Evolutionary conservation across 2,113 vertebrate species (phyloP), one percentile per base, ranked within the genome.

Genomic region (Machaerirhynchus nigripectus): DNA sequence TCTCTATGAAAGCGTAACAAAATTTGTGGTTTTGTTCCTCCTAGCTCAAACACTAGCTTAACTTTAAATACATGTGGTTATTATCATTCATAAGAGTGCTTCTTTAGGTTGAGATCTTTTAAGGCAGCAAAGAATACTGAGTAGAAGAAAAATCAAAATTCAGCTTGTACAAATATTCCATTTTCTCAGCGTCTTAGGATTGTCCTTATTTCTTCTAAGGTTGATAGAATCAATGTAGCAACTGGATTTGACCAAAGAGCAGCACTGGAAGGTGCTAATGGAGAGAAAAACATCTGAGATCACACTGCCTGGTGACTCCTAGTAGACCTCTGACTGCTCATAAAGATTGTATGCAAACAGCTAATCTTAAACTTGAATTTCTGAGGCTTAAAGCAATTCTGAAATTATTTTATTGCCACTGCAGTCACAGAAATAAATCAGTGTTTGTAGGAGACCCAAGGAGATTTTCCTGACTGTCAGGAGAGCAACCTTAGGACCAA

Each of bases 351-450:
- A 64, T 53, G 37, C 42, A 70, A 95, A 75, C 52, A 91, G 20
- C 49, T 94, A 61, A 82, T 79, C 77, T 94, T 60, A 68, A 81
- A 78, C 57, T 79, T n/a, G 46, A 49, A 76, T 79, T 80, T 84
- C 70, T 79, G 71, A 68, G 44, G 12, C 50, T 63, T 82, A 75
- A 90, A 89, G 61, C 28, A 71, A 71, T 82, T 89, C 46, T 91
- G 57, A 93, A 95, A 90, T 89, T 73, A 55, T 84, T 95, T 94
- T 89, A 89, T 65, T 93, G 42, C 64, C 42, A 52, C 35, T 76
- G 24, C 67, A 87, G 70, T 76, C 60, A 61, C 31, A 68, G 65
- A 82, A 77, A 69, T 91, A 86, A 83, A 89, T 92, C 59, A 69
- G 1, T 60, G 56, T 89, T 89, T 84, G n/a, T 47, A 77, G 46